Evolutionary conservation across 2,888 invertebrate species (phyloP).

Genomic region (Congeria kusceri): DNA sequence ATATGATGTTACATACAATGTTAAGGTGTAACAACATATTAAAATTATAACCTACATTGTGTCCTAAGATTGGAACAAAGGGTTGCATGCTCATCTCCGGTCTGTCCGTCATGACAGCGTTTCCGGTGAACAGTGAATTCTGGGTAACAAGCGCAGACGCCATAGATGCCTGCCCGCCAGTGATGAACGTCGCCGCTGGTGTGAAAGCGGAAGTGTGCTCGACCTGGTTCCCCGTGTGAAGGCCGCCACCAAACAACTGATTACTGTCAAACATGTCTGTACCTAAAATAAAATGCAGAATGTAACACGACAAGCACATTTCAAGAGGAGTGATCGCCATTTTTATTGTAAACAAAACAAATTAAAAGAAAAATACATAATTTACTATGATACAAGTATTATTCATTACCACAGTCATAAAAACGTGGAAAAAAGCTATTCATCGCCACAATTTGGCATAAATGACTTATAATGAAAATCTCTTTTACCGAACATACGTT

Average conservation of each 20-base stretch:
- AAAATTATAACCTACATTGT: conserved; percentile 14
- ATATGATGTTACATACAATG: too few relatives aligned
- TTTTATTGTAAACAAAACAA: too few relatives aligned
- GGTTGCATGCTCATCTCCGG: conserved; percentile 44
- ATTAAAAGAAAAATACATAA: too few relatives aligned
- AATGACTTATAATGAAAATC: too few relatives aligned
- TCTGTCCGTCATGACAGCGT: conserved; percentile 13
- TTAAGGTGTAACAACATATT: too few relatives aligned
- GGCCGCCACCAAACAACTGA: conserved; percentile 48
- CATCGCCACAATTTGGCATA: too few relatives aligned
- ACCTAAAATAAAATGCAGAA: conserved; percentile 1
- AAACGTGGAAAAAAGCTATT: too few relatives aligned
- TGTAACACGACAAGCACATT: not conserved
- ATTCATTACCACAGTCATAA: too few relatives aligned
- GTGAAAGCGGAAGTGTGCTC: conserved; percentile 22
- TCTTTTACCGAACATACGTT: too few relatives aligned
- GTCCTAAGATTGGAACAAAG: conserved; percentile 15
- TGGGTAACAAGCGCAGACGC: not conserved
- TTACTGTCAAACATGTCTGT: conserved; percentile 52
- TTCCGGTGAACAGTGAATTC: not conserved
- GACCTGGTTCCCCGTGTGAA: conserved; percentile 42
- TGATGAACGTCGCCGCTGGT: conserved; percentile 30
- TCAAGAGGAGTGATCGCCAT: too few relatives aligned
- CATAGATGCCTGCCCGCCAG: conserved; percentile 15
- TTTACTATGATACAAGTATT: too few relatives aligned